Evolutionary conservation across 1,140 invertebrate species (phyloP).

Genomic region (Neelides sp.): DNA sequence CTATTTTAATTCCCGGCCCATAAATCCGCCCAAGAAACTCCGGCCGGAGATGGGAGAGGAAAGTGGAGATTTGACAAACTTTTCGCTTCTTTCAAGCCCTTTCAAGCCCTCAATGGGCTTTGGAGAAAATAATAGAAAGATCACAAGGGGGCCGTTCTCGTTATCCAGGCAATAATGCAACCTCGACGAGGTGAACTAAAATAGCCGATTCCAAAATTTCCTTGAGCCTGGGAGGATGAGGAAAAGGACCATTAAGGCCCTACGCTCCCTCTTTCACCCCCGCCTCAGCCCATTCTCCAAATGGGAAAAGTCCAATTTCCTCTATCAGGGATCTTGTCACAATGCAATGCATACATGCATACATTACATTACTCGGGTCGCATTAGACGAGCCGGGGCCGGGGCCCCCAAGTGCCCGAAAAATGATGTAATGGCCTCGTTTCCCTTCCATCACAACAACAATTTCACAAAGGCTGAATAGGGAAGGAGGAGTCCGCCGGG

Average conservation of each 20-base stretch:
- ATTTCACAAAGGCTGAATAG: slow-evolving; percentile 24
- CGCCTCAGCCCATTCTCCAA: slow-evolving; percentile 8
- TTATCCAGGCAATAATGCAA: no score
- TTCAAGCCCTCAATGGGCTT: slow-evolving; percentile 23
- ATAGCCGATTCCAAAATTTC: slow-evolving; percentile 22
- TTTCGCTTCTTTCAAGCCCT: no score
- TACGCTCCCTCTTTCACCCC: background rate
- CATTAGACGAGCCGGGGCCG: background rate
- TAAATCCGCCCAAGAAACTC: no score
- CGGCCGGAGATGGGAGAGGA: slow-evolving; percentile 1
- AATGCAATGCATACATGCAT: slow-evolving; percentile 20
- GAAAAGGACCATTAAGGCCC: background rate
- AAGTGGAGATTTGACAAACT: slow-evolving; percentile 24
- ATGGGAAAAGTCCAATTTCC: slow-evolving; percentile 29
- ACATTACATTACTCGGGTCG: slow-evolving; percentile 19
- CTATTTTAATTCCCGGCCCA: no score
- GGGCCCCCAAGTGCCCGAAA: no score
- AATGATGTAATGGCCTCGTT: slow-evolving; percentile 24
- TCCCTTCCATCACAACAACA: slow-evolving; percentile 21
- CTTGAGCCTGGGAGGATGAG: background rate
- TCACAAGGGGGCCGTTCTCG: slow-evolving; percentile 24
- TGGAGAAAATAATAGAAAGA: slow-evolving; percentile 22
- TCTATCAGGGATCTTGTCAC: slow-evolving; percentile 18
- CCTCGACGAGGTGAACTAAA: slow-evolving; percentile 21
- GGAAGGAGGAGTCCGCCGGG: slow-evolving; percentile 6